Percentiles rank a stretch among this genome's conserved stretches.
Conservation (phyloP, 1,140 invertebrate species). For the Heliconius hewitsoni region DNA sequence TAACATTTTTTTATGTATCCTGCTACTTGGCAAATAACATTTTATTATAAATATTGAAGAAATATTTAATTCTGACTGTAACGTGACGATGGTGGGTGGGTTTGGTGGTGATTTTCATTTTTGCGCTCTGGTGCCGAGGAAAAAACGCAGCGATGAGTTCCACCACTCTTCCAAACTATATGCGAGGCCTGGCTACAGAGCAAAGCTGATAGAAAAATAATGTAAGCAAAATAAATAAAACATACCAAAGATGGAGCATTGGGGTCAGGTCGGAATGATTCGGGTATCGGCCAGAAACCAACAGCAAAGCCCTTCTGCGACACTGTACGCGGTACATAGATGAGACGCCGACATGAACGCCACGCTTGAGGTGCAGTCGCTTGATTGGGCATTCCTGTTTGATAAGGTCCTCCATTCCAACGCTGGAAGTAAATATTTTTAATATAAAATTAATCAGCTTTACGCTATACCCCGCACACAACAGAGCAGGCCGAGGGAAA, state of each 20-base stretch:
- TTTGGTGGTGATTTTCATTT: too few species aligned
- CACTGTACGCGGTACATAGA: slow-evolving; percentile 95
- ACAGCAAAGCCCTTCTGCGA: slow-evolving; percentile 94
- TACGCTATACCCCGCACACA: too few species aligned
- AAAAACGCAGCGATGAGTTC: too few species aligned
- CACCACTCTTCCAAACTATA: too few species aligned
- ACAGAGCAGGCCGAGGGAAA: too few species aligned
- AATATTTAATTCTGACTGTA: too few species aligned
- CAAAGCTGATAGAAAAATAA: neutral
- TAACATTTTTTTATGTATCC: too few species aligned
- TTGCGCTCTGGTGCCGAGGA: too few species aligned
- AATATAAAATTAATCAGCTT: neutral
- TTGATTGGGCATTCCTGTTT: slow-evolving; percentile 50
- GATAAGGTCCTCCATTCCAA: slow-evolving; percentile 69
- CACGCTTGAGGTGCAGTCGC: slow-evolving; percentile 82
- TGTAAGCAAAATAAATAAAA: neutral
- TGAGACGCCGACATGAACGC: slow-evolving; percentile 93
- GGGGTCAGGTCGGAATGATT: slow-evolving; percentile 97
- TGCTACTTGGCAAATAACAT: too few species aligned
- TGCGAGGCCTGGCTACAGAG: too few species aligned
- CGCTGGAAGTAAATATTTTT: slow-evolving; percentile 47
- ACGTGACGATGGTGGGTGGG: too few species aligned
- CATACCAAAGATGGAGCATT: slow-evolving; percentile 86
- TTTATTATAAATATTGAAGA: too few species aligned
- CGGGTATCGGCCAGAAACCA: slow-evolving; percentile 99